Percentiles rank a stretch among this genome's conserved stretches.
Evolutionary conservation across 2,113 vertebrate species (phyloP).

Genomic region (Plecturocebus donacophilus): DNA sequence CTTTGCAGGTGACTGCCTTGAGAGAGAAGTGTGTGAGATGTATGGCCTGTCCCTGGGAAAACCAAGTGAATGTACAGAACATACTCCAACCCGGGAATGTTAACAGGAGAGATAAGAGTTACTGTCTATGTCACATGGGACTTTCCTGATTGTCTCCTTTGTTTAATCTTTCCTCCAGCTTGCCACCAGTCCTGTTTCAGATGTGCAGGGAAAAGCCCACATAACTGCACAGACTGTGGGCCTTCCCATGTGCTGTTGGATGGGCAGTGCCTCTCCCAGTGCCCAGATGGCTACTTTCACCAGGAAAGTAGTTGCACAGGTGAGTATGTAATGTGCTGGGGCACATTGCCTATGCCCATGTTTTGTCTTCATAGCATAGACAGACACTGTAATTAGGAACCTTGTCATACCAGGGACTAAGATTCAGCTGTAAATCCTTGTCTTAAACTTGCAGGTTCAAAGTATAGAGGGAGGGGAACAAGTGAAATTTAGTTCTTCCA

Average conservation of each 20-base stretch:
- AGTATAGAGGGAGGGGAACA: background rate
- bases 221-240: slow-evolving; percentile 88
- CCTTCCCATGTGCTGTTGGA: slow-evolving; percentile 80
- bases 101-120: background rate
- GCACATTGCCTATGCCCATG: background rate
- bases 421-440: background rate
- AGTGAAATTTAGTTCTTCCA: background rate
- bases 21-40: background rate
- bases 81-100: background rate
- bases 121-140: accelerated
- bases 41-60: background rate
- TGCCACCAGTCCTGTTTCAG: slow-evolving; percentile 90
- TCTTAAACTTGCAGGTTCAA: background rate
- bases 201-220: slow-evolving; percentile 85
- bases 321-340: slow-evolving; percentile 77
- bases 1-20: background rate
- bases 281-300: slow-evolving; percentile 86
- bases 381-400: background rate
- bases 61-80: background rate
- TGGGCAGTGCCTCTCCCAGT: slow-evolving; percentile 85
- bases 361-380: background rate
- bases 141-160: background rate
- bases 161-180: slow-evolving; percentile 80
- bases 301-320: slow-evolving; percentile 84
- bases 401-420: background rate